phyloP scores from a whole-genome alignment of 2,797 vertebrate genomes.

The Poeciliopsis paucimaculata region DNA sequence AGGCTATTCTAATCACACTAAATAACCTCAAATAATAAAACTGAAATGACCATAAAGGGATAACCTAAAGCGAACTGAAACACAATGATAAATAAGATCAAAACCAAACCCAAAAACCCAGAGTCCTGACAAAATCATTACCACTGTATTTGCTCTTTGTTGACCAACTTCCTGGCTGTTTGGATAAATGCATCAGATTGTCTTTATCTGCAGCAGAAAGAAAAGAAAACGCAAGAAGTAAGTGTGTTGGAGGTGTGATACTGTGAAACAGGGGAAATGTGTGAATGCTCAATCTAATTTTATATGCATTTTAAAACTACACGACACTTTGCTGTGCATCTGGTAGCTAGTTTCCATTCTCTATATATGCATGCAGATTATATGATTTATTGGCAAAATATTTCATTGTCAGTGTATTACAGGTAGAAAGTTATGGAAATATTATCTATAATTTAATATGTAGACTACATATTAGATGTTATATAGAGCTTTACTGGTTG shows the following conservation, averaged over 20 bases:
- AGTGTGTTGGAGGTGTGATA: slow-evolving; percentile 2
- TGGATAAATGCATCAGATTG: not conserved
- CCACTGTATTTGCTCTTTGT: not conserved
- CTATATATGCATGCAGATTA: not conserved
- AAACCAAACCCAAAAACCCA: no score
- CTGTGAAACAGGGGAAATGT: slow-evolving; percentile 6
- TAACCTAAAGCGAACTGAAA: no score
- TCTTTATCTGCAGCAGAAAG: not conserved
- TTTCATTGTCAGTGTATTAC: not conserved
- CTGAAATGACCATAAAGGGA: no score
- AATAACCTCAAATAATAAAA: no score
- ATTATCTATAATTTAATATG: no score
- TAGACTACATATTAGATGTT: no score
- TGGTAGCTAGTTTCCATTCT: not conserved
- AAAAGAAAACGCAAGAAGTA: not conserved
- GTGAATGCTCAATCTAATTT: slow-evolving; percentile 3
- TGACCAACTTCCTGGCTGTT: not conserved
- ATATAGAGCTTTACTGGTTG: not conserved
- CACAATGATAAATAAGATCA: no score
- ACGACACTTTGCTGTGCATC: not conserved
- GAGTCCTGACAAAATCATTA: not conserved
- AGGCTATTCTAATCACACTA: no score
- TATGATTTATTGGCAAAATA: not conserved
- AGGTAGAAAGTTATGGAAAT: not conserved
- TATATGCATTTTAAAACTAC: not conserved